Conservation (phyloP, 1,140 invertebrate genomes). For the Eumaeus atala region DNA sequence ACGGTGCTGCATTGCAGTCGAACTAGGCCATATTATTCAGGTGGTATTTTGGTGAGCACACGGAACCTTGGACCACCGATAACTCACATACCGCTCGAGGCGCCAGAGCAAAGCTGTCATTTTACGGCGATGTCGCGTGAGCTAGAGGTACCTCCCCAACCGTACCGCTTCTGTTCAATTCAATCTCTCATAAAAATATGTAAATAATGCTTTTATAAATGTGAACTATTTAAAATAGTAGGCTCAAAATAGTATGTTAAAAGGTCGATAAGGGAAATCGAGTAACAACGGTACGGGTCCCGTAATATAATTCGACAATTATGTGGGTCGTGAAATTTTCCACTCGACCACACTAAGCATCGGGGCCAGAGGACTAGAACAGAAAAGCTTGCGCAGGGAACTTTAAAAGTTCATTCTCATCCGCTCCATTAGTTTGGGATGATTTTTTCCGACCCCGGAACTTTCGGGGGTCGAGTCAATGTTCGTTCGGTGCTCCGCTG, state of each 20-base stretch:
- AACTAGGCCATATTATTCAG: no score
- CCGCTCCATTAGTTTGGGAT: constrained; percentile 50
- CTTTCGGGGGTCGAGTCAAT: constrained; percentile 24
- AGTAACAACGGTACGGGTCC: constrained; percentile 11
- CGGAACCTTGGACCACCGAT: no score
- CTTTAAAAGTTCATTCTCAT: constrained; percentile 48
- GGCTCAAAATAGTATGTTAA: constrained; percentile 6
- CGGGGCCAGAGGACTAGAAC: constrained; percentile 17
- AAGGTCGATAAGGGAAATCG: constrained; percentile 14
- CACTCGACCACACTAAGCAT: constrained; percentile 16
- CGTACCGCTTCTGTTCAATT: no score
- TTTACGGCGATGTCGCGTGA: no score
- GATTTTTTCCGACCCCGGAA: constrained; percentile 38
- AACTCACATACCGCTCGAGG: no score
- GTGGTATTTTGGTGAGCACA: no score
- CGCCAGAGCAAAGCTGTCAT: no score
- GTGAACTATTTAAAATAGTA: no score
- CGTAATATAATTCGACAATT: constrained; percentile 22
- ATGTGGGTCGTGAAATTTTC: constrained; percentile 28
- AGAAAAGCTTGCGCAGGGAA: constrained; percentile 31
- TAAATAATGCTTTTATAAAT: no score
- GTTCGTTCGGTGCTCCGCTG: constrained; percentile 27
- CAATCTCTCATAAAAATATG: no score
- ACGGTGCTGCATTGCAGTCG: no score
- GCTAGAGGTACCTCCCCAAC: no score